Evolutionary conservation across 2,888 invertebrate genomes (phyloP), one percentile per base, ranked within the genome.

Genomic region (Tachystola acroxantha): DNA sequence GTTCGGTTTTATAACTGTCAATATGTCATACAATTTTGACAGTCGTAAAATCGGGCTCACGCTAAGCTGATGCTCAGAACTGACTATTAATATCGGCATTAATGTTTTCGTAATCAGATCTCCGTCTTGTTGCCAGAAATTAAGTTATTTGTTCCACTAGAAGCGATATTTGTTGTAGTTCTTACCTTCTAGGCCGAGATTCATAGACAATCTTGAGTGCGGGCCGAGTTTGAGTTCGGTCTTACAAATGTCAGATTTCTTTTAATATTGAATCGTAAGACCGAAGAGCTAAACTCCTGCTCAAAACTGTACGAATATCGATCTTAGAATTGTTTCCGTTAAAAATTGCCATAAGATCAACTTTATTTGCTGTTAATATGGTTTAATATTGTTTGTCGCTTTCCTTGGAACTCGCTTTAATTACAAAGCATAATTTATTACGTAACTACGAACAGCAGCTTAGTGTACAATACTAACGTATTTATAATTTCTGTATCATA

Each of bases 401-500:
- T 39, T 33, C 29, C 43, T 36, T 35, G 41, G 36, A 40, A 36
- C 34, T 33, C 29, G 1, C 7, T 25, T 20, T 20, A 37, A 27
- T 36, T 30, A 20, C 10, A 33, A 48, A 36, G 63, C 65, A 69
- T 78, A 74, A 78, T 76, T 80, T 81, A 78, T 76, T 75, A 60
- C 51, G n/a, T 27, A 25, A 5, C 52, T 69, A 66, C 57, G 48
- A 66, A 63, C 72, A 73, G 67, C 73, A 65, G 73, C 53, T 63
- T 69, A 66, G 66, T 63, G 46, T 54, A 43, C 51, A 51, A 51
- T 42, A 59, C 54, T 59, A 60, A 50, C 53, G 59, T 80, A 74
- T 85, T 85, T 84, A 84, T 85, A 82, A 85, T 85, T 85, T 85
- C 85, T 85, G 85, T 85, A 84, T 76, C 85, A 76, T 81, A 72